These are phyloP conservation scores for Pangasianodon hypophthalmus DNA, from an alignment of 2,113 vertebrate genomes.

Conservation along the genomic window DNA sequence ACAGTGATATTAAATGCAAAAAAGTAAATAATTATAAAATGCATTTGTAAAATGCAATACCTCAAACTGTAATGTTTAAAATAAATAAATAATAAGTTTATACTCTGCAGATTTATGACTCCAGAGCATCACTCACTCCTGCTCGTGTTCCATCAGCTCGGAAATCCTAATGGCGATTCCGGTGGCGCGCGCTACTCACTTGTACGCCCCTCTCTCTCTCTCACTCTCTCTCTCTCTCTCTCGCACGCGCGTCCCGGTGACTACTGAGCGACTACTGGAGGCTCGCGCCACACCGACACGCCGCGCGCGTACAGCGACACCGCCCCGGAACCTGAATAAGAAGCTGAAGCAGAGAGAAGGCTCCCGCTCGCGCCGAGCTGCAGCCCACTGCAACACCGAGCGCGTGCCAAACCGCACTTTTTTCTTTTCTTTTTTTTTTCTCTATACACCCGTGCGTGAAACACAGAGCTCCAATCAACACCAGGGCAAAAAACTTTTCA, in stretches of 20 bases:
- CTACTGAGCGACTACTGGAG: slow-evolving; percentile 9
- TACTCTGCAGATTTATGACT: neutral
- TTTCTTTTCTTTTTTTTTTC: neutral
- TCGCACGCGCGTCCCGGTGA: neutral
- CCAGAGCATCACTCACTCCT: neutral
- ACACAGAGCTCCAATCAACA: neutral
- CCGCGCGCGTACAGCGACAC: neutral
- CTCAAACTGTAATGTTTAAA: neutral
- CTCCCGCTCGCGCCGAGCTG: slow-evolving; percentile 1
- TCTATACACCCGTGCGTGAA: neutral
- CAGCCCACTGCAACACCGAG: neutral
- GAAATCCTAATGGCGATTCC: slow-evolving; percentile 9
- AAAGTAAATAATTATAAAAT: neutral
- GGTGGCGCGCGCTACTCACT: neutral
- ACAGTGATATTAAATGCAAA: neutral
- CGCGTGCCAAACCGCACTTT: neutral
- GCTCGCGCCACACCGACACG: slow-evolving; percentile 13
- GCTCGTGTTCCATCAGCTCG: slow-evolving; percentile 12
- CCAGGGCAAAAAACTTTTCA: neutral
- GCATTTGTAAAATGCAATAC: neutral
- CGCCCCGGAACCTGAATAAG: slow-evolving; percentile 36
- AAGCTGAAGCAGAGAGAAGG: neutral
- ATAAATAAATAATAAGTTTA: neutral
- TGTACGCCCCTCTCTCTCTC: slow-evolving; percentile 62
- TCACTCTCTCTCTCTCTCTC: slow-evolving; percentile 1